Conservation (phyloP, 1,140 invertebrate genomes). For the Galleria mellonella region DNA sequence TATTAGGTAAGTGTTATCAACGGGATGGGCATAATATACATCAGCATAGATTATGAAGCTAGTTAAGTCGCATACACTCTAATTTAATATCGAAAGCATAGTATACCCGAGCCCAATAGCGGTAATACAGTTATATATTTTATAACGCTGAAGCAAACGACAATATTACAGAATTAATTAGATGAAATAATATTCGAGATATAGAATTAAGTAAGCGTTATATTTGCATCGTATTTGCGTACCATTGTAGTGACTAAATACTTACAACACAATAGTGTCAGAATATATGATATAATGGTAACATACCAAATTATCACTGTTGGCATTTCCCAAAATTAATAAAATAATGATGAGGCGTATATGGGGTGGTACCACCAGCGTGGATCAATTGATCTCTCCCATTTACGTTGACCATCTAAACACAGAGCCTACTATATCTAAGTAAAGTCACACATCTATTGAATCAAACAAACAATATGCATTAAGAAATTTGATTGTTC, state of each 20-base stretch:
- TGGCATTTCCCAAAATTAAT: slow-evolving; percentile 43
- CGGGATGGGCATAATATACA: slow-evolving; percentile 58
- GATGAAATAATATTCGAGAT: slow-evolving; percentile 66
- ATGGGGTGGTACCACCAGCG: slow-evolving; percentile 1
- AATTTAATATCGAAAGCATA: slow-evolving; percentile 73
- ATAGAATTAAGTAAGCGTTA: slow-evolving; percentile 57
- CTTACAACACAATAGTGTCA: slow-evolving; percentile 66
- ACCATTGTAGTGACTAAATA: slow-evolving; percentile 59
- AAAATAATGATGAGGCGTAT: slow-evolving; percentile 38
- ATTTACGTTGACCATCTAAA: slow-evolving; percentile 45
- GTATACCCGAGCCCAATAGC: slow-evolving; percentile 71
- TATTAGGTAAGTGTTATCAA: slow-evolving; percentile 59
- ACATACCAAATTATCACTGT: slow-evolving; percentile 36
- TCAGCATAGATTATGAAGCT: slow-evolving; percentile 73
- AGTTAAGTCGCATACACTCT: slow-evolving; percentile 70
- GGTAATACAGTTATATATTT: slow-evolving; percentile 56
- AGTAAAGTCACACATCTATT: slow-evolving; percentile 43
- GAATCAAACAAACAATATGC: slow-evolving; percentile 34
- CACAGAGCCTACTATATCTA: slow-evolving; percentile 51
- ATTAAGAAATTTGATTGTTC: slow-evolving; percentile 12
- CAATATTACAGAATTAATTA: slow-evolving; percentile 66
- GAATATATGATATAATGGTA: slow-evolving; percentile 35
- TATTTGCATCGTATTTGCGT: slow-evolving; percentile 48
- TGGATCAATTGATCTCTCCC: slow-evolving; percentile 19
- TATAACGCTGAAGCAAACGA: slow-evolving; percentile 71